A percentile compares a stretch with the other conserved stretches of the same genome.
phyloP scores from a whole-genome alignment of 1,140 invertebrate species.

The Delia radicum region DNA sequence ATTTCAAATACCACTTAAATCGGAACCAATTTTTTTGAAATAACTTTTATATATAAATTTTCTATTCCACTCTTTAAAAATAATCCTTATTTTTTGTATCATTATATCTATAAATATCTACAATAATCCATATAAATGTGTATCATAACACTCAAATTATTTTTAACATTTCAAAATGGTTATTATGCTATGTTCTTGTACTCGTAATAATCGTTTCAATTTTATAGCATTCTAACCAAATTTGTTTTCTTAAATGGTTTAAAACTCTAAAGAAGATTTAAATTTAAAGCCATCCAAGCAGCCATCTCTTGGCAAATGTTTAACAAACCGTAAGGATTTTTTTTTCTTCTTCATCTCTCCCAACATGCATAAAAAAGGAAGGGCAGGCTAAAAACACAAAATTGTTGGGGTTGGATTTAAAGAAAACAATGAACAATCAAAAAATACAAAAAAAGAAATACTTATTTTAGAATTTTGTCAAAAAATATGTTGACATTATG shows the following conservation, averaged over 20 bases:
- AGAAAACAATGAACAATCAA: background rate
- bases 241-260: background rate
- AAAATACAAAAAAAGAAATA: background rate
- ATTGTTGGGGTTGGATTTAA: background rate
- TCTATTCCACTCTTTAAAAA: too few relatives aligned
- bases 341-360: too few relatives aligned
- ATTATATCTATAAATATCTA: too few relatives aligned
- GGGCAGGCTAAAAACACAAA: background rate
- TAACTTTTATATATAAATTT: too few relatives aligned
- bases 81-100: too few relatives aligned
- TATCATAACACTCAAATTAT: background rate
- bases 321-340: background rate
- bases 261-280: background rate
- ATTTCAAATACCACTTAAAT: too few relatives aligned
- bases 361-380: background rate
- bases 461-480: background rate
- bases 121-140: background rate
- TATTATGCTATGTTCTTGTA: background rate
- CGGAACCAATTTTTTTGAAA: too few relatives aligned
- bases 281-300: background rate
- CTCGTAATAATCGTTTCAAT: background rate
- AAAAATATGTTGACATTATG: slow-evolving; percentile 9
- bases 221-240: background rate
- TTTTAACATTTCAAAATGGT: background rate
- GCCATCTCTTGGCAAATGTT: background rate